These are phyloP conservation scores for Enoplolaimus lenunculus DNA, from an alignment of 2,888 invertebrate species.

Conservation along the genomic window DNA sequence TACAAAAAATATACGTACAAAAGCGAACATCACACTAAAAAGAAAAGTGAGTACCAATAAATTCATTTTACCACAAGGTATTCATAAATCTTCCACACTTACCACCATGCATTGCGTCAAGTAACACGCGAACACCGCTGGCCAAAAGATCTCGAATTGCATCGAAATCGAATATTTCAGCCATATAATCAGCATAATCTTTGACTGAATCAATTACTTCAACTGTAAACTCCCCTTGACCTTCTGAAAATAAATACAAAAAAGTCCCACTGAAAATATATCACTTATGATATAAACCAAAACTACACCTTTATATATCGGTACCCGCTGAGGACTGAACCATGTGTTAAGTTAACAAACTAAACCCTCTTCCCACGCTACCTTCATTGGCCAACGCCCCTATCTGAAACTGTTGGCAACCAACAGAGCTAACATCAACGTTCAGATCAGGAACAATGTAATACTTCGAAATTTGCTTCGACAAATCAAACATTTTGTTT, in stretches of 20 bases:
- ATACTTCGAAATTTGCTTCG: constrained; percentile 63
- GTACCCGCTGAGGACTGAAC: no score
- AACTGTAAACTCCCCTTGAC: constrained; percentile 56
- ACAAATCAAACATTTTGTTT: constrained; percentile 66
- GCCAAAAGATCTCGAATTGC: constrained; percentile 59
- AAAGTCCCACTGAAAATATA: constrained; percentile 28
- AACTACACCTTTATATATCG: no score
- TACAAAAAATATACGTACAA: no score
- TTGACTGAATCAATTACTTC: constrained; percentile 78
- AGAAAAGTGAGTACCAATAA: no score
- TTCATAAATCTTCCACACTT: no score
- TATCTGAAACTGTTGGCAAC: constrained; percentile 54
- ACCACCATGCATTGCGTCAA: constrained; percentile 91
- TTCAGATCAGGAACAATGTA: constrained; percentile 61
- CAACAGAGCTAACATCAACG: constrained; percentile 61
- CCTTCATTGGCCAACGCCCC: no score
- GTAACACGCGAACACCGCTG: constrained; percentile 59
- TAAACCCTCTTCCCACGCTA: no score
- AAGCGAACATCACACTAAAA: no score
- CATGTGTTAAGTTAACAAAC: no score
- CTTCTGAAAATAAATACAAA: constrained; percentile 45
- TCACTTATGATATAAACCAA: no score
- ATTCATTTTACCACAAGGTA: no score
- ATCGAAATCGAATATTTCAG: constrained; percentile 84
- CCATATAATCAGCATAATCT: constrained; percentile 78